Conservation (phyloP, 2,888 invertebrate genomes). For the Rhingia rostrata region DNA sequence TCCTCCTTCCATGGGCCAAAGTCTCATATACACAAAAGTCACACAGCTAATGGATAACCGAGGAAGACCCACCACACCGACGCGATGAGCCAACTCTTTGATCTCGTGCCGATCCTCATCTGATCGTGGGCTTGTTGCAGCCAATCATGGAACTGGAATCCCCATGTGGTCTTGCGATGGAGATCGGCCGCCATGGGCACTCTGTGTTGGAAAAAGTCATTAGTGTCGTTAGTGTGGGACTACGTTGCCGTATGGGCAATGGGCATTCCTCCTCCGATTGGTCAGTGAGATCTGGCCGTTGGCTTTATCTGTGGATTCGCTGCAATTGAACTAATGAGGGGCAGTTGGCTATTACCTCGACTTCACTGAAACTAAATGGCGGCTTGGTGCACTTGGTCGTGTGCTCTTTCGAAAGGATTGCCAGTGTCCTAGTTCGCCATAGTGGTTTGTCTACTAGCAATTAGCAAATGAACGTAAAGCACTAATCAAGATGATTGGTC, state of each 20-base stretch:
- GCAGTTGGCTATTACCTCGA: constrained; percentile 44
- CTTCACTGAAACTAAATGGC: constrained; percentile 58
- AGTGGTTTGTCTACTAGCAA: constrained; percentile 47
- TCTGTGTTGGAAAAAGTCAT: constrained; percentile 58
- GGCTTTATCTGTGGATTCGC: constrained; percentile 27
- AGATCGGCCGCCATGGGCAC: constrained; percentile 61
- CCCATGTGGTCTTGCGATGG: constrained; percentile 48
- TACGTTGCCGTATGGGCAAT: constrained; percentile 34
- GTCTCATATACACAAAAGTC: constrained; percentile 5
- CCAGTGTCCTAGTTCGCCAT: constrained; percentile 38
- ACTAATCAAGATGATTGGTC: constrained; percentile 51
- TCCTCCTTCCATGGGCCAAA: constrained; percentile 5
- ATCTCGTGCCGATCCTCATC: constrained; percentile 69
- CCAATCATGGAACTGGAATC: constrained; percentile 69
- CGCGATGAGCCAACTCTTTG: constrained; percentile 41
- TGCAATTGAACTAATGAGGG: constrained; percentile 70
- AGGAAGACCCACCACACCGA: constrained; percentile 64
- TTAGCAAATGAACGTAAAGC: constrained; percentile 38
- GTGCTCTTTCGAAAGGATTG: constrained; percentile 35
- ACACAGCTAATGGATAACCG: constrained; percentile 52
- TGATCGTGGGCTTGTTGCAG: constrained; percentile 71
- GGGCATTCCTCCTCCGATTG: constrained; percentile 62
- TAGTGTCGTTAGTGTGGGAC: constrained; percentile 68
- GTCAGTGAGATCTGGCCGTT: constrained; percentile 33
- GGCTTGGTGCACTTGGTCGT: constrained; percentile 17